These are phyloP conservation scores for Sinocyclocheilus grahami DNA, from an alignment of 2,113 vertebrate species.

Conservation along the genomic window DNA sequence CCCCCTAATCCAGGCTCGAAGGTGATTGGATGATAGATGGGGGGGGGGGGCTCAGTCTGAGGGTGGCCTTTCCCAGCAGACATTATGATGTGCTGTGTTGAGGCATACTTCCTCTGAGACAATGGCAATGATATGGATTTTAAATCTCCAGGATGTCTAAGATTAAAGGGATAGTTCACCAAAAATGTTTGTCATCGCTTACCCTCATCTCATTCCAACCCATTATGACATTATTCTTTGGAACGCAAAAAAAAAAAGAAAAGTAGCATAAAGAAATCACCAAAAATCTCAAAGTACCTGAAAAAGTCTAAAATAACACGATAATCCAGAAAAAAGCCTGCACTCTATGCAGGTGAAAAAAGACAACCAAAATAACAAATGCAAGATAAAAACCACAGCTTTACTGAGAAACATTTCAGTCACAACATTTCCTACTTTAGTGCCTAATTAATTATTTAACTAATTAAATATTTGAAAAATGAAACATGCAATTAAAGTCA, in stretches of 20 bases:
- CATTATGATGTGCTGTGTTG: conserved; percentile 29
- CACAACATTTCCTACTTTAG: too few species aligned
- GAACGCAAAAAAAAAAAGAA: not conserved
- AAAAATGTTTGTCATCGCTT: too few species aligned
- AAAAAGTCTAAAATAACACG: too few species aligned
- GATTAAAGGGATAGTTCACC: conserved; percentile 8
- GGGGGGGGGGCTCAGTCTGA: not conserved
- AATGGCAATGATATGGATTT: conserved; percentile 15
- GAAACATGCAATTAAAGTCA: not conserved
- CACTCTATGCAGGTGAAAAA: too few species aligned
- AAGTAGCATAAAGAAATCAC: too few species aligned
- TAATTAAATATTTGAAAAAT: not conserved
- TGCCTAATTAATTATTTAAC: too few species aligned
- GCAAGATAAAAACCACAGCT: too few species aligned
- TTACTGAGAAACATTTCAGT: too few species aligned
- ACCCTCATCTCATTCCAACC: not conserved
- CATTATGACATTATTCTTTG: not conserved
- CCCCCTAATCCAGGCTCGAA: not conserved
- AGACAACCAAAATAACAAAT: too few species aligned
- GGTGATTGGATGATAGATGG: conserved; percentile 19
- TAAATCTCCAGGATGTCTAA: conserved; percentile 30
- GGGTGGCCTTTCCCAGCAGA: conserved; percentile 52
- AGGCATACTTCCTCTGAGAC: conserved; percentile 32
- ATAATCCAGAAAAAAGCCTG: too few species aligned
- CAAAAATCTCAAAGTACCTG: too few species aligned